These are phyloP conservation scores for Periophthalmodon schlosseri DNA, from an alignment of 2,113 vertebrate species.

Conservation along the genomic window DNA sequence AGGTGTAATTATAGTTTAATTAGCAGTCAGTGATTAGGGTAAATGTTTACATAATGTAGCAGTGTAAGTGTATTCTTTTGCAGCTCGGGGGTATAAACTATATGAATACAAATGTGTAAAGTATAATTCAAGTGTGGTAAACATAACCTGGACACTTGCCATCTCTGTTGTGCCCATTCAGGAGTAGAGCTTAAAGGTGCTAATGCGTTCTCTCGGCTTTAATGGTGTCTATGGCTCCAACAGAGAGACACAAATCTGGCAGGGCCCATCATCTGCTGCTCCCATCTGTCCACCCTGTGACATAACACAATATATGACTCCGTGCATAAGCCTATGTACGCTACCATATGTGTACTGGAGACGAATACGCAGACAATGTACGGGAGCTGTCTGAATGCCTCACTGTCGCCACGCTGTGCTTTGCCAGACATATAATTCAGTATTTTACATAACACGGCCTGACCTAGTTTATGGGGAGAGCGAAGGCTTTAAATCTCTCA, in stretches of 20 bases:
- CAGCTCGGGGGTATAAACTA: no score
- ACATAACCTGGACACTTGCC: not conserved
- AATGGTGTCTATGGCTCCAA: slow-evolving; percentile 74
- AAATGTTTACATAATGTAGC: no score
- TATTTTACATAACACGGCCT: slow-evolving; percentile 69
- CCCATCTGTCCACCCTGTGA: slow-evolving; percentile 73
- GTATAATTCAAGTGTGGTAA: not conserved
- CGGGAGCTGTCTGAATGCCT: slow-evolving; percentile 22
- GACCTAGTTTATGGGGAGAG: slow-evolving; percentile 69
- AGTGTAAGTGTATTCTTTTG: no score
- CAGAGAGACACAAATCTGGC: slow-evolving; percentile 73
- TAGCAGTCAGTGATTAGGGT: no score
- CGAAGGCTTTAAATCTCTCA: slow-evolving; percentile 60
- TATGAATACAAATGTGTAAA: no score
- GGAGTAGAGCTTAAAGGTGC: slow-evolving; percentile 35
- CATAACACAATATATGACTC: not conserved
- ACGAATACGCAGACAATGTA: not conserved
- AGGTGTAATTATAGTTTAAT: no score
- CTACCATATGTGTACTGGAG: slow-evolving; percentile 21
- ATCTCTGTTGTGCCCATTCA: slow-evolving; percentile 2
- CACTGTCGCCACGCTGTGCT: slow-evolving; percentile 44
- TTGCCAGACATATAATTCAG: slow-evolving; percentile 75
- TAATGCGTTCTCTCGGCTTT: slow-evolving; percentile 71
- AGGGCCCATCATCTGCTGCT: slow-evolving; percentile 75
- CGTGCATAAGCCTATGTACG: slow-evolving; percentile 10